Evolutionary conservation across 2,888 invertebrate genomes (phyloP), one percentile per base, ranked within the genome.

Genomic region (Arctia plantaginis): DNA sequence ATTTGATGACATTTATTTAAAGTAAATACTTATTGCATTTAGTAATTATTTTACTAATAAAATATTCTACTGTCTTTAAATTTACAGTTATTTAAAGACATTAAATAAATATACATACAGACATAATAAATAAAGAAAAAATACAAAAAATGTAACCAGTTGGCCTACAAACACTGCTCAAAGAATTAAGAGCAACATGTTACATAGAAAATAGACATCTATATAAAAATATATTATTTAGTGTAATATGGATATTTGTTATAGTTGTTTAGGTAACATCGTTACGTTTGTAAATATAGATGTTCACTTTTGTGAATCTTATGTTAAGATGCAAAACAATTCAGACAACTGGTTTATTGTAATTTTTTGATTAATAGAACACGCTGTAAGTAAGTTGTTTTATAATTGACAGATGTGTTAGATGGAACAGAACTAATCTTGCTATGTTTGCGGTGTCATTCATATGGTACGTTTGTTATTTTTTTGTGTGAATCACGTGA

Each of bases 271-370:
- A 30, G 30, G 66, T 66, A 33, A 64, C 35, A 41, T 33, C 27
- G 59, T 65, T 68, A 75, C 68, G 72, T 55, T 35, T 77, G 70
- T 75, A 68, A 62, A 73, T 41, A 72, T n/a, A 47, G 71, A n/a
- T 55, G 51, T 74, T 79, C 78, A 85, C 80, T 77, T 72, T 81
- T 81, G 83, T 80, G 76, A 77, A 73, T 1, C 18, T 39, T 44
- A 47, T 1, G 69, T 73, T 51, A 66, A 55, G 10, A 33, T 35
- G 35, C 41, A 44, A 27, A 62, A n/a, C n/a, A n/a, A n/a, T n/a
- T n/a, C n/a, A 66, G 27, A 59, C 13, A 66, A 39, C 6, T 51
- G 20, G 27, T 66, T 51, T 71, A 51, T 39, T 59, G 39, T n/a
- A 18, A 41, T 62, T 69, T 35, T n/a, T 70, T 30, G 47, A 55